These are phyloP conservation scores for Coccyzus lansbergi DNA, from an alignment of 2,797 vertebrate genomes.

Conservation along the genomic window DNA sequence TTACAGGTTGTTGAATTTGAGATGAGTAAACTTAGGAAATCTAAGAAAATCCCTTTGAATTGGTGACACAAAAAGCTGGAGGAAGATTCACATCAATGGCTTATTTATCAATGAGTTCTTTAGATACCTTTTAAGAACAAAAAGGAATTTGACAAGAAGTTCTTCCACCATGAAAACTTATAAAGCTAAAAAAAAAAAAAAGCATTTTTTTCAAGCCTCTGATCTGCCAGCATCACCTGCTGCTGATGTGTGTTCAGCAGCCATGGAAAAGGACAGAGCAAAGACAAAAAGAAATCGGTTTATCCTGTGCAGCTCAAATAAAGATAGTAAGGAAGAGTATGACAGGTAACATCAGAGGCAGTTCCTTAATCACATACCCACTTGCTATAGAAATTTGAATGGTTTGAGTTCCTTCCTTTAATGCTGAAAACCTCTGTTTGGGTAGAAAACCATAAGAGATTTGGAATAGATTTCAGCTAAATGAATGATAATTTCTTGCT, in stretches of 20 bases:
- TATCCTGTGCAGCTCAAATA: background rate
- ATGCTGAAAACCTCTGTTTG: background rate
- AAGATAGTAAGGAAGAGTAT: background rate
- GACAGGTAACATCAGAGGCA: background rate
- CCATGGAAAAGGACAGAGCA: background rate
- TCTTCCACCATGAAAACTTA: background rate
- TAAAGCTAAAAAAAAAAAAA: background rate
- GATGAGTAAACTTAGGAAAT: background rate
- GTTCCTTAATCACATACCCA: background rate
- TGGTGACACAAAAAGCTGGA: background rate
- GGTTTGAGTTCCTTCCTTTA: background rate
- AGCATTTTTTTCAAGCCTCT: background rate
- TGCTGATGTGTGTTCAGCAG: background rate
- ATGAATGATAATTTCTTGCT: background rate
- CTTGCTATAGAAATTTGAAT: background rate
- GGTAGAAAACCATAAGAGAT: background rate
- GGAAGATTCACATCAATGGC: background rate
- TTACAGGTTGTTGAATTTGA: background rate
- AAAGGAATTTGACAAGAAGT: background rate
- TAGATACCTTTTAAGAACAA: constrained; percentile 12
- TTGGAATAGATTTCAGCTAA: background rate
- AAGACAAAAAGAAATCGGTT: background rate
- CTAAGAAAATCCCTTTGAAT: background rate
- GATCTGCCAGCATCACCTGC: background rate
- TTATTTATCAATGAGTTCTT: background rate